phyloP scores from a whole-genome alignment of 2,888 invertebrate genomes.

The Zelleria hepariella region DNA sequence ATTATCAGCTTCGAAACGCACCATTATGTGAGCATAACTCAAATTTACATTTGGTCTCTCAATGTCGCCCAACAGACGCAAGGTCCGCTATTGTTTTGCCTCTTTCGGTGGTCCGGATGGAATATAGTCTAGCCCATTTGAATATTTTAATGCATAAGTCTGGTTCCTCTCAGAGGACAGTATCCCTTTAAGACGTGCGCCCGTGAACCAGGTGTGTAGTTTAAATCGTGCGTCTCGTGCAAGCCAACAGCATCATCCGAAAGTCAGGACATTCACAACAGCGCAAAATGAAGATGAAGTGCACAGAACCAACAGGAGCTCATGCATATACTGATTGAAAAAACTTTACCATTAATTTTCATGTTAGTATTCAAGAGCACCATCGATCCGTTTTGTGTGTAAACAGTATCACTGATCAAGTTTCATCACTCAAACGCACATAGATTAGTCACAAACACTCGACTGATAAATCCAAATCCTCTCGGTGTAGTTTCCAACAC shows the following conservation, averaged over 20 bases:
- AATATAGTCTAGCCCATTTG: conserved; percentile 45
- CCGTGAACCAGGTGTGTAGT: conserved; percentile 12
- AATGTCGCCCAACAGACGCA: conserved; percentile 57
- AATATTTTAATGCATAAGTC: conserved; percentile 39
- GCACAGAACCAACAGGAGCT: conserved; percentile 29
- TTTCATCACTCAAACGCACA: not conserved
- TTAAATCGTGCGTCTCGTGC: conserved; percentile 44
- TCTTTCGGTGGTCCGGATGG: conserved; percentile 55
- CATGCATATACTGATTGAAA: conserved; percentile 21
- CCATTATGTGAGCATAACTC: conserved; percentile 57
- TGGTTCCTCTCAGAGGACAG: not conserved
- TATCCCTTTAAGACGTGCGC: conserved; percentile 19
- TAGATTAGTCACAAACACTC: conserved; percentile 55
- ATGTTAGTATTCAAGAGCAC: conserved; percentile 69
- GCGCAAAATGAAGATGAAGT: conserved; percentile 32
- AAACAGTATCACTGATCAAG: not conserved
- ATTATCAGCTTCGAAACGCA: conserved; percentile 57
- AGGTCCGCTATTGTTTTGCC: conserved; percentile 63
- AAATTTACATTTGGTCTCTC: conserved; percentile 64
- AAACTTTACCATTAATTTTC: conserved; percentile 68
- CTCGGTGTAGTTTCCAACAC: conserved; percentile 37
- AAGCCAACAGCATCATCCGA: conserved; percentile 55
- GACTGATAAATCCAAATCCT: conserved; percentile 53
- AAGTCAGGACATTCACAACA: conserved; percentile 34
- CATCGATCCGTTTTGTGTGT: conserved; percentile 32